phyloP scores from a whole-genome alignment of 1,140 invertebrate species.

The Drosophila sucinea region DNA sequence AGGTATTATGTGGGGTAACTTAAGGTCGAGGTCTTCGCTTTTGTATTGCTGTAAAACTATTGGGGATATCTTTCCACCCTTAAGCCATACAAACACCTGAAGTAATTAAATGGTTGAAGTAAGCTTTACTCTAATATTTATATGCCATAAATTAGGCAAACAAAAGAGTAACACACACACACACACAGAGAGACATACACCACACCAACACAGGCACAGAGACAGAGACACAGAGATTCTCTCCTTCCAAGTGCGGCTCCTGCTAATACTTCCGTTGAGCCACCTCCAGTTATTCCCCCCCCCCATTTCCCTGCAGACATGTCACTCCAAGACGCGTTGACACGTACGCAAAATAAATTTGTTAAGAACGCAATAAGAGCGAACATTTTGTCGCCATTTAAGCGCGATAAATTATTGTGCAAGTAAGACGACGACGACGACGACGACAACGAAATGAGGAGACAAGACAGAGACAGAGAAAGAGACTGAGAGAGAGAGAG shows the following conservation, averaged over 20 bases:
- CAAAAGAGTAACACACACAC: conserved; percentile 47
- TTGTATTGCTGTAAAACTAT: background rate
- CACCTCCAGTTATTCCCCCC: background rate
- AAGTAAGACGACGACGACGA: conserved; percentile 31
- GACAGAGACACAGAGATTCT: background rate
- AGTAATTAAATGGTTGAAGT: conserved; percentile 79
- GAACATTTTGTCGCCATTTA: conserved; percentile 79
- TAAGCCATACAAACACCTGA: conserved; percentile 56
- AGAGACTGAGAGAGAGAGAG: background rate
- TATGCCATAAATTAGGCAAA: conserved; percentile 78
- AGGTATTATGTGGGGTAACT: background rate
- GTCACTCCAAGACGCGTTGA: conserved; percentile 64
- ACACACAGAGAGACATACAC: conserved; percentile 23
- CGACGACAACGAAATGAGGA: background rate
- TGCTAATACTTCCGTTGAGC: conserved; percentile 10
- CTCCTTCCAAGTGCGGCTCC: background rate
- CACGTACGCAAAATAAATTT: conserved; percentile 80
- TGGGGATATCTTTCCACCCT: background rate
- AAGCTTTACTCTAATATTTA: conserved; percentile 74
- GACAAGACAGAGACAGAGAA: conserved; percentile 20
- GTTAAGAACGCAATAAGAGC: conserved; percentile 79
- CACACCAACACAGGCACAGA: background rate
- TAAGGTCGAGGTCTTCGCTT: background rate
- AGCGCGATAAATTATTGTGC: conserved; percentile 75
- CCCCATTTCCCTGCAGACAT: background rate